Percentiles rank a stretch among this genome's conserved stretches.
Evolutionary conservation across 2,797 vertebrate genomes (phyloP).

Genomic region (Melanogrammus aeglefinus): DNA sequence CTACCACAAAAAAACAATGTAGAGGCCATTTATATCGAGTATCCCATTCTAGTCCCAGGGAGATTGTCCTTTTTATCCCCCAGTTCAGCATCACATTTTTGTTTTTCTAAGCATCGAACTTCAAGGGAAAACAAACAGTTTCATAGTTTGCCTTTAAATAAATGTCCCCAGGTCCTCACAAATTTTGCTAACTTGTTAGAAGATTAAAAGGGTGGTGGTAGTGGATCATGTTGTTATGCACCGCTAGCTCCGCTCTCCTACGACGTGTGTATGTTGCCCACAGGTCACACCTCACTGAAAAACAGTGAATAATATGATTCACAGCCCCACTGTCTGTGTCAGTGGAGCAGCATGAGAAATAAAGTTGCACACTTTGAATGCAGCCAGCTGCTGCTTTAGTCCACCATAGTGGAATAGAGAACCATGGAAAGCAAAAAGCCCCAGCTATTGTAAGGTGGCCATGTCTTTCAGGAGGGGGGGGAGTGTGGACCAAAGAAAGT

Average conservation of each 20-base stretch:
- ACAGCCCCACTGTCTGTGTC: conserved; percentile 27
- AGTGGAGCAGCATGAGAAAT: conserved; percentile 1
- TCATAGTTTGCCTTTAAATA: conserved; percentile 17
- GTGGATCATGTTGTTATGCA: background rate
- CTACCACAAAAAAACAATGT: background rate
- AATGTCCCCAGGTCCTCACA: background rate
- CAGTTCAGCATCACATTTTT: conserved; percentile 11
- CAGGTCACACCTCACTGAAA: conserved; percentile 38
- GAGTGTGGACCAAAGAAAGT: conserved; percentile 15
- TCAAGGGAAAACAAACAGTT: background rate
- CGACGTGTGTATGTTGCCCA: conserved; percentile 23
- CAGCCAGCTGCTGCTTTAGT: conserved; percentile 19
- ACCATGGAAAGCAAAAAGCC: background rate
- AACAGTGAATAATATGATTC: conserved; percentile 26
- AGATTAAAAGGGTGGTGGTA: background rate
- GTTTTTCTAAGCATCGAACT: background rate
- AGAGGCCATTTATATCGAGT: background rate
- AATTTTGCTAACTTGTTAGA: conserved; percentile 7
- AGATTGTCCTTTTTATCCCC: background rate
- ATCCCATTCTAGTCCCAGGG: background rate
- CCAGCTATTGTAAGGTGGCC: background rate
- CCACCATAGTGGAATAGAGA: conserved; percentile 34
- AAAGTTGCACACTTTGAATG: background rate
- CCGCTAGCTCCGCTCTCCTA: conserved; percentile 7
- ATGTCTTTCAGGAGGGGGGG: conserved; percentile 32